Conservation (phyloP, 1,140 invertebrate species). For the Popillia japonica region DNA sequence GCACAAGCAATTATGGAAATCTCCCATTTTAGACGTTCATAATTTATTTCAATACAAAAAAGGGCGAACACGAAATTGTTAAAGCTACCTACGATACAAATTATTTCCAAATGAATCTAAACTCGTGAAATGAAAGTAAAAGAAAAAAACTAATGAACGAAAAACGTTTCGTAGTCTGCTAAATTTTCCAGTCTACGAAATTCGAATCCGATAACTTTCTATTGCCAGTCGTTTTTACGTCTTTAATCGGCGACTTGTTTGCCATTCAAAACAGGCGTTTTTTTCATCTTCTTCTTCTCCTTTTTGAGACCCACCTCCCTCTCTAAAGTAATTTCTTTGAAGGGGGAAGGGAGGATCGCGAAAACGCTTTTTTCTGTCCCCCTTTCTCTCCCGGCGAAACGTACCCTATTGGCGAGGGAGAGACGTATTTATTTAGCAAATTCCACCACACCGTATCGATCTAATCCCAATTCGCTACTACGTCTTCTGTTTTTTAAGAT, state of each 20-base stretch:
- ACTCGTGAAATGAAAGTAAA: neutral
- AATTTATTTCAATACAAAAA: no score
- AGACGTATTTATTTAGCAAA: neutral
- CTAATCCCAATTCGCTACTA: neutral
- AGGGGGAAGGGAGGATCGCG: neutral
- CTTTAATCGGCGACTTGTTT: slow-evolving; percentile 19
- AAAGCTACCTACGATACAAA: no score
- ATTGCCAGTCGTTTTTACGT: slow-evolving; percentile 1
- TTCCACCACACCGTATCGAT: neutral
- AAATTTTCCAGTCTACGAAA: slow-evolving; percentile 29
- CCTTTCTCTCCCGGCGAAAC: no score
- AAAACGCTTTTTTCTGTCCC: no score
- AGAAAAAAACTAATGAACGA: neutral
- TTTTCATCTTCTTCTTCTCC: neutral
- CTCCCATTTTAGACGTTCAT: no score
- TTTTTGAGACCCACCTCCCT: neutral
- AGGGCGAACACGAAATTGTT: no score
- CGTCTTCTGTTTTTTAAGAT: neutral
- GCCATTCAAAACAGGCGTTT: slow-evolving; percentile 22
- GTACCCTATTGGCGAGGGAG: neutral
- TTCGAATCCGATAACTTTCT: slow-evolving; percentile 22
- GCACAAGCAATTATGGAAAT: no score
- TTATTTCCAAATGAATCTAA: no score
- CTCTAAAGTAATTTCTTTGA: neutral
- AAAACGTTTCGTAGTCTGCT: slow-evolving; percentile 1